Base-by-base conservation (phyloP, 2,888 invertebrate genomes). In the Hemithea aestivaria region DNA sequence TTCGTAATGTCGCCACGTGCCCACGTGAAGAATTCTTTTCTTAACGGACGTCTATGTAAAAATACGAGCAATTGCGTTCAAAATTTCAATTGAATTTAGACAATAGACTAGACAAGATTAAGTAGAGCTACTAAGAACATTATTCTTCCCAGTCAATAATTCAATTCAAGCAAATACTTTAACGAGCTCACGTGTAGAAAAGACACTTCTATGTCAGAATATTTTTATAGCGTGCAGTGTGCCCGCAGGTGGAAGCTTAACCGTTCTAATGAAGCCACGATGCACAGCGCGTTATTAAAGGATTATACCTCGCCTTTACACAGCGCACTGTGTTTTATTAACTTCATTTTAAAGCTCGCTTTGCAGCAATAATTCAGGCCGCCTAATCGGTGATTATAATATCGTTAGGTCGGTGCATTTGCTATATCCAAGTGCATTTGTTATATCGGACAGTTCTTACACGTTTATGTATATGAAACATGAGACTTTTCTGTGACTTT, bases 281-380 rank as follows among this genome's bases (percentile, higher is more conserved):
- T 72, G 64, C 65, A 58, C 61, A 56, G 60, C 62, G 64, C 68
- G 66, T 72, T 75, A 73, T 69, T 71, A 73, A 68, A 45, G 66
- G 73, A 73, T 75, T 71, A 75, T 62, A 58, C 50, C 49, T 51
- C 51, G 56, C 62, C 58, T 66, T 73, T 67, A 64, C 65, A 53
- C 55, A 43, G 47, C 44, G 61, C 62, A 63, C 60, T 54, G 58
- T 64, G 63, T 70, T 73, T 70, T 70, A 72, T 67, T 62, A 71
- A 64, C 62, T 59, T 69, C 57, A 64, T 66, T 64, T 64, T 68
- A 65, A 67, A 66, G 47, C 48, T 39, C 48, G 47, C 45, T 54
- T 56, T 56, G 45, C 51, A 32, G 35, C 40, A 40, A 37, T 26
- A 35, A 28, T 31, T 39, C 28, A 29, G 20, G 12, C n/a, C 27